These are phyloP conservation scores for Decapterus maruadsi DNA, from an alignment of 2,797 vertebrate genomes.

Conservation along the genomic window DNA sequence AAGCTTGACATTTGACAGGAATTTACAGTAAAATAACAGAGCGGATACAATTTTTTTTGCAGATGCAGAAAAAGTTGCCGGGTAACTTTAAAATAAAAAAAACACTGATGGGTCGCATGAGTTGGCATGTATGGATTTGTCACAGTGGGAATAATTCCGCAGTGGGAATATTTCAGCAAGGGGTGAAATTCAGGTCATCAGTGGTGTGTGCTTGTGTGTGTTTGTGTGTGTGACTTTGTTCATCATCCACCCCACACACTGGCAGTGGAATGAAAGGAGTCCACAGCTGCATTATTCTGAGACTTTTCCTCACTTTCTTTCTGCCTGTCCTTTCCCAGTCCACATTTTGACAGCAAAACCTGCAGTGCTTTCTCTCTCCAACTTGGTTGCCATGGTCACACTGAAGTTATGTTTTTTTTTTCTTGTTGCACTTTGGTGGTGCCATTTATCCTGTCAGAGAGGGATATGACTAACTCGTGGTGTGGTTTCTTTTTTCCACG, in stretches of 20 bases:
- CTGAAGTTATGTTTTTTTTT: constrained; percentile 63
- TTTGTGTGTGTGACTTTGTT: constrained; percentile 34
- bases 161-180: constrained; percentile 46
- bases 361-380: constrained; percentile 63
- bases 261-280: constrained; percentile 59
- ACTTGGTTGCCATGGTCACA: constrained; percentile 83
- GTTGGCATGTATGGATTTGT: constrained; percentile 54
- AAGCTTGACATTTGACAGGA: constrained; percentile 12
- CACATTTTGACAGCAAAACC: constrained; percentile 77
- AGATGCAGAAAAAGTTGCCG: constrained; percentile 40
- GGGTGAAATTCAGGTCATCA: constrained; percentile 74
- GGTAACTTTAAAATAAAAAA: constrained; percentile 13
- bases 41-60: neutral
- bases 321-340: constrained; percentile 66
- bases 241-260: constrained; percentile 48
- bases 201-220: constrained; percentile 13
- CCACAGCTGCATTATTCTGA: constrained; percentile 59
- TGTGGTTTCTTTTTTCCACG: constrained; percentile 7
- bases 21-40: constrained; percentile 24
- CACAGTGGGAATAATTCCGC: constrained; percentile 48
- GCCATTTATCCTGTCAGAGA: constrained; percentile 68
- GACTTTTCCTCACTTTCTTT: constrained; percentile 45
- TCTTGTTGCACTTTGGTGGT: constrained; percentile 60
- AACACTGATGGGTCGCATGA: constrained; percentile 58
- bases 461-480: constrained; percentile 51